Conservation (phyloP, 2,113 vertebrate genomes). For the Clarias gariepinus region DNA sequence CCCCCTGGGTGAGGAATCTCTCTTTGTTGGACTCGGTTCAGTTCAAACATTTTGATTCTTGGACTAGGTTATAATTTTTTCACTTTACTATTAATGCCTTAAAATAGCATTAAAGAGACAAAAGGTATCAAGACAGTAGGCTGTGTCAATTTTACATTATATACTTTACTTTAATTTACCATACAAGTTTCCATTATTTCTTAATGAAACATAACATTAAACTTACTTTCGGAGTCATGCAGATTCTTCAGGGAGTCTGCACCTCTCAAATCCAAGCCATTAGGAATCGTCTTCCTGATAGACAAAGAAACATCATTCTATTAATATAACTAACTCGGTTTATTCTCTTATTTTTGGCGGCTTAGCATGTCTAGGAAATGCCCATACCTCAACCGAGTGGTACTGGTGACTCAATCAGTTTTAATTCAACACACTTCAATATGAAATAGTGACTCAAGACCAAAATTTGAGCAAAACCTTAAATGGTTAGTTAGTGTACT, state of each 20-base stretch:
- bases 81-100: neutral
- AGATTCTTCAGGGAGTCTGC: slow-evolving; percentile 76
- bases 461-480: no score
- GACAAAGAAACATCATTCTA: slow-evolving; percentile 41
- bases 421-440: no score
- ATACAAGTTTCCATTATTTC: neutral
- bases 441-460: no score
- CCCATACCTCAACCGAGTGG: neutral
- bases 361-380: neutral
- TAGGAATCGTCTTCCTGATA: slow-evolving; percentile 88
- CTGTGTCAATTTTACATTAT: neutral
- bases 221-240: slow-evolving; percentile 85
- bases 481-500: neutral
- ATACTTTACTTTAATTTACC: neutral
- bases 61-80: neutral
- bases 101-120: no score
- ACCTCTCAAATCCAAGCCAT: slow-evolving; percentile 76
- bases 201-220: neutral
- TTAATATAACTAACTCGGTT: neutral
- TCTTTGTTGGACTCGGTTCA: neutral
- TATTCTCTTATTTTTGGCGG: neutral
- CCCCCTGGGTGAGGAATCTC: neutral
- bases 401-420: no score
- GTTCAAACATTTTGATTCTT: neutral
- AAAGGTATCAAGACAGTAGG: neutral